These are phyloP conservation scores for Dicycla oo DNA, from an alignment of 2,888 invertebrate species.

Conservation along the genomic window DNA sequence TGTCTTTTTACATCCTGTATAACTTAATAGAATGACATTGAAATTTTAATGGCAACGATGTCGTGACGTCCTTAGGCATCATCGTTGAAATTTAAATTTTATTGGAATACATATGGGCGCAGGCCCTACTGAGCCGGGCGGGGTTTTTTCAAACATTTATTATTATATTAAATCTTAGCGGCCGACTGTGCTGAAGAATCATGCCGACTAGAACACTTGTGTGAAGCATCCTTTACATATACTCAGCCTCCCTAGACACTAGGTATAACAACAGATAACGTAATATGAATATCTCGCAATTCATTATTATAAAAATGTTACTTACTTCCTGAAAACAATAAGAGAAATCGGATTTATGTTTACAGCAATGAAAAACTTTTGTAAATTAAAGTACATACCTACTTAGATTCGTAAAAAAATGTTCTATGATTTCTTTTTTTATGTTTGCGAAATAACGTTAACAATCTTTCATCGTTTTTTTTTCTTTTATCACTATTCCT, in stretches of 20 bases:
- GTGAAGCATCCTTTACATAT: neutral
- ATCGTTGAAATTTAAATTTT: too few species aligned
- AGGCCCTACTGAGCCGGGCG: too few species aligned
- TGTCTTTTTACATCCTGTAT: too few species aligned
- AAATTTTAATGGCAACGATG: too few species aligned
- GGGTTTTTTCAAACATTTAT: too few species aligned
- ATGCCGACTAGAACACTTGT: neutral
- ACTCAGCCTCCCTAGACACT: neutral
- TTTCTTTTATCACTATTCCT: neutral
- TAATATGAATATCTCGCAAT: neutral
- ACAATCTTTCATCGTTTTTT: too few species aligned
- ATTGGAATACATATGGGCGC: too few species aligned
- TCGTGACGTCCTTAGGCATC: too few species aligned
- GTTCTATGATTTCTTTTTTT: neutral
- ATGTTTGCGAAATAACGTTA: neutral
- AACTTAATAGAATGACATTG: too few species aligned
- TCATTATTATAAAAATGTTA: neutral
- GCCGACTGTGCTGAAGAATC: neutral
- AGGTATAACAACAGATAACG: neutral
- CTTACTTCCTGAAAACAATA: conserved; percentile 12
- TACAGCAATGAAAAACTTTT: neutral
- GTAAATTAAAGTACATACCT: neutral
- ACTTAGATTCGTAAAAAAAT: neutral
- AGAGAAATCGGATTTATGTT: neutral
- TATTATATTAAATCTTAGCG: neutral